A percentile compares a stretch with the other conserved stretches of the same genome.
Conservation (phyloP, 2,888 invertebrate species). For the Pollenia amentaria region DNA sequence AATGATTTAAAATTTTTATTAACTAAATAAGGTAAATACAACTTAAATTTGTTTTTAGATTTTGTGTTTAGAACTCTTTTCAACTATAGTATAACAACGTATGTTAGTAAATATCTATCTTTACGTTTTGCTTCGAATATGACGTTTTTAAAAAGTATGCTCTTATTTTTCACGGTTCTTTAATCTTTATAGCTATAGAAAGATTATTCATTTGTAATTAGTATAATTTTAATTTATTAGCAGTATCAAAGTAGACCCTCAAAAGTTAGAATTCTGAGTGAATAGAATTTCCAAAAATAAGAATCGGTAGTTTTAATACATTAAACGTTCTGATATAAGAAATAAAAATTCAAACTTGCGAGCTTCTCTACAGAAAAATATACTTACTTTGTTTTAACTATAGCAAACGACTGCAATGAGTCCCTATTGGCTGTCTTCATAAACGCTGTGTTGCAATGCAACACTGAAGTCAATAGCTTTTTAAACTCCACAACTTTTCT, state of each 20-base stretch:
- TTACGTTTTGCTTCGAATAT: neutral
- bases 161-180: slow-evolving; percentile 8
- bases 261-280: too few species aligned
- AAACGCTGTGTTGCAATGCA: too few species aligned
- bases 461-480: too few species aligned
- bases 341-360: too few species aligned
- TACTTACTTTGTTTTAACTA: neutral
- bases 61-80: slow-evolving; percentile 7
- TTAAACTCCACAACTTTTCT: too few species aligned
- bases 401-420: neutral
- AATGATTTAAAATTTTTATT: slow-evolving; percentile 16
- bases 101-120: neutral
- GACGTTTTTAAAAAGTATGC: neutral
- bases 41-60: slow-evolving; percentile 1
- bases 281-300: too few species aligned
- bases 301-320: too few species aligned
- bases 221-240: slow-evolving; percentile 1
- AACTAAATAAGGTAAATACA: slow-evolving; percentile 47
- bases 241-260: too few species aligned
- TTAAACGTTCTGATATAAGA: too few species aligned
- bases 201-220: slow-evolving; percentile 18
- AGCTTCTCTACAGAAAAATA: too few species aligned
- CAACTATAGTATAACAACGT: neutral
- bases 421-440: neutral
- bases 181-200: neutral